These are phyloP conservation scores for Alosa alosa DNA, from an alignment of 2,113 vertebrate species.

Conservation along the genomic window DNA sequence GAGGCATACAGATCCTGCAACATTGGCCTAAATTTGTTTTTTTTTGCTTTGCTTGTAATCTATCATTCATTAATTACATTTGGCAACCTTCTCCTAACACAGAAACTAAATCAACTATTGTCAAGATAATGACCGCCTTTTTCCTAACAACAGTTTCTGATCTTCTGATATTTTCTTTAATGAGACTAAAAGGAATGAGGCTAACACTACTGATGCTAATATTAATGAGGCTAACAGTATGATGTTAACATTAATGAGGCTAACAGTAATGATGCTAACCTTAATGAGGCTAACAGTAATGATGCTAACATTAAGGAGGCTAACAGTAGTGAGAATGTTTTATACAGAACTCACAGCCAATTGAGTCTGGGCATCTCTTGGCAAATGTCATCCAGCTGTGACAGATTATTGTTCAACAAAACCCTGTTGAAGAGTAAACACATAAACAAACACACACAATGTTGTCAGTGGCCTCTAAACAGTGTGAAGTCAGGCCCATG, in stretches of 20 bases:
- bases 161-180: too few species aligned
- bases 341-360: conserved; percentile 87
- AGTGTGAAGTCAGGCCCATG: not conserved
- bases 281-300: not conserved
- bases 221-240: not conserved
- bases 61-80: too few species aligned
- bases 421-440: conserved; percentile 69
- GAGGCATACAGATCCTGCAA: too few species aligned
- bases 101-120: too few species aligned
- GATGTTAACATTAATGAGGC: too few species aligned
- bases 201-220: too few species aligned
- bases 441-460: conserved; percentile 4
- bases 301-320: not conserved
- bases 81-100: too few species aligned
- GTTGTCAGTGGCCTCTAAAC: not conserved
- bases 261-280: not conserved
- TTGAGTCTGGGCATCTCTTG: conserved; percentile 85
- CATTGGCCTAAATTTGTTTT: too few species aligned
- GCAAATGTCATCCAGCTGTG: conserved; percentile 79
- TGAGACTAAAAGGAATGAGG: too few species aligned
- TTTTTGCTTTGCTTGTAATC: too few species aligned
- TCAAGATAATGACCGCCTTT: not conserved
- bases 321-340: not conserved
- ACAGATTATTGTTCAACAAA: conserved; percentile 87
- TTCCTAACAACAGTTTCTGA: too few species aligned